Evolutionary conservation across 2,113 vertebrate species (phyloP).

Genomic region (Myotis davidii): DNA sequence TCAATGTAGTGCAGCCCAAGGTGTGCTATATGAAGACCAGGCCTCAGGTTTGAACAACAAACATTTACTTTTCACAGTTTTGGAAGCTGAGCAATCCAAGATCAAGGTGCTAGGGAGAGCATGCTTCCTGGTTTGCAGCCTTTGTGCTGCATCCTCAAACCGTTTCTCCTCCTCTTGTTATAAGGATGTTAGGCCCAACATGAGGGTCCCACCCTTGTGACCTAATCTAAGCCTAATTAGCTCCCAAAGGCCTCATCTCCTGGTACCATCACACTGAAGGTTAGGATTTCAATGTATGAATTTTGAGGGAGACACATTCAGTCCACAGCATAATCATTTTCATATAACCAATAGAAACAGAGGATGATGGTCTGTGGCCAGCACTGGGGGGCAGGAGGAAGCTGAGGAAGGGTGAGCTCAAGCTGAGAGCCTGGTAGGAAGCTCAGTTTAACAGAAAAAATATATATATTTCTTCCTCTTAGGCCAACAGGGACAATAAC

Average conservation of each 20-base stretch:
- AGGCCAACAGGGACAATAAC: background rate
- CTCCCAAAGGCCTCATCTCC: background rate
- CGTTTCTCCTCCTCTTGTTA: background rate
- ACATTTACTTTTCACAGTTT: too few relatives aligned
- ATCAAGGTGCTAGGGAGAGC: background rate
- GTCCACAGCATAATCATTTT: background rate
- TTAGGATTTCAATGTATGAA: background rate
- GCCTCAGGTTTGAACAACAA: background rate
- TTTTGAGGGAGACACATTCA: background rate
- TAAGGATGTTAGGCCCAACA: background rate
- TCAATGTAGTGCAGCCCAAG: background rate
- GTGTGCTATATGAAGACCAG: background rate
- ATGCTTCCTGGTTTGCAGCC: background rate
- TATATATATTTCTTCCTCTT: background rate
- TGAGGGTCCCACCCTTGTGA: background rate
- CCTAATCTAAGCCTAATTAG: background rate
- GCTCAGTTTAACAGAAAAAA: background rate
- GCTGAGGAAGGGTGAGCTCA: background rate
- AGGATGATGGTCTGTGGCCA: background rate
- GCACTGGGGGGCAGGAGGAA: background rate
- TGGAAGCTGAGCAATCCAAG: background rate
- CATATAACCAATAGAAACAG: background rate
- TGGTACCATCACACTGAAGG: too few relatives aligned
- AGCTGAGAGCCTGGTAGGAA: background rate
- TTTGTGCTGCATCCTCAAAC: background rate